phyloP scores from a whole-genome alignment of 2,113 vertebrate genomes.

The Bufo bufo region DNA sequence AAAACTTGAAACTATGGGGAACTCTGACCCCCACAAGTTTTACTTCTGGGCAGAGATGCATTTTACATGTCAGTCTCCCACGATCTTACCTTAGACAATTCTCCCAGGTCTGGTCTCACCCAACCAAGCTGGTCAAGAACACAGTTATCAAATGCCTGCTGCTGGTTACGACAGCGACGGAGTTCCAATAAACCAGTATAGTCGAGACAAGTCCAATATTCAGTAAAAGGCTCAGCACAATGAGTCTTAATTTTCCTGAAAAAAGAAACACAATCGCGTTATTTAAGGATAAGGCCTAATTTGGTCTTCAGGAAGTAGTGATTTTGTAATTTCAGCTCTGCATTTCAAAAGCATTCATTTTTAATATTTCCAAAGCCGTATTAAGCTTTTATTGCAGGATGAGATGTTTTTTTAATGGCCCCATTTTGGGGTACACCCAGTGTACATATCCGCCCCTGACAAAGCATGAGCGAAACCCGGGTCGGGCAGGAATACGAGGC shows the following conservation, averaged over 20 bases:
- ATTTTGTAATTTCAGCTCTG: too few species aligned
- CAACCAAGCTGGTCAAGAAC: slow-evolving; percentile 94
- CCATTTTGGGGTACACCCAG: too few species aligned
- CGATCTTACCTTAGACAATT: slow-evolving; percentile 90
- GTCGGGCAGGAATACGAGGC: too few species aligned
- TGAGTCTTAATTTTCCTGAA: slow-evolving; percentile 86
- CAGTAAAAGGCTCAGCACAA: slow-evolving; percentile 92
- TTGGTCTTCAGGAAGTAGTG: too few species aligned
- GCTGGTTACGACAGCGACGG: slow-evolving; percentile 84
- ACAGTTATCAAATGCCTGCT: slow-evolving; percentile 89
- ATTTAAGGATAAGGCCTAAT: background rate
- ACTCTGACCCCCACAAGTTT: background rate
- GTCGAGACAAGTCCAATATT: slow-evolving; percentile 96
- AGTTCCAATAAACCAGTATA: slow-evolving; percentile 76
- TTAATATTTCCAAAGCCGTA: too few species aligned
- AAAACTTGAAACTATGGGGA: background rate
- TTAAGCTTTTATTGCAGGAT: too few species aligned
- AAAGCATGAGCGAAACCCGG: too few species aligned
- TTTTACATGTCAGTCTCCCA: background rate
- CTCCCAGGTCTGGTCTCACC: slow-evolving; percentile 88
- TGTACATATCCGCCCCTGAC: too few species aligned
- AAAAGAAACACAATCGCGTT: background rate
- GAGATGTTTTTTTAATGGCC: too few species aligned
- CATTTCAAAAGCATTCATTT: too few species aligned
- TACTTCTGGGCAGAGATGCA: background rate